Base-by-base conservation (phyloP, 2,113 vertebrate species). In the Clarias macrocephalus region DNA sequence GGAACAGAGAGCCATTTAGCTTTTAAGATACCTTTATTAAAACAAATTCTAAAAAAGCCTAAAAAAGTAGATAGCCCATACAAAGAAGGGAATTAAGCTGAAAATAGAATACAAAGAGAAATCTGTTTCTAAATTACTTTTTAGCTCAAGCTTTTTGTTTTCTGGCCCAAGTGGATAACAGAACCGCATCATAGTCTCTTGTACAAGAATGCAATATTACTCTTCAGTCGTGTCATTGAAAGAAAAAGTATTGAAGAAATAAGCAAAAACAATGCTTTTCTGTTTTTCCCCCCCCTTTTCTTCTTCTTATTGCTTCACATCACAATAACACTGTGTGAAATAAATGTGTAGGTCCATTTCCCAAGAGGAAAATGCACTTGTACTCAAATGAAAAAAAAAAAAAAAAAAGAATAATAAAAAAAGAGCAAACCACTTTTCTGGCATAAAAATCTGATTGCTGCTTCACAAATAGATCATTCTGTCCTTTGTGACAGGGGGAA, bases 241-340 rank as follows among this genome's bases (percentile, higher is more conserved):
- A 86, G 84, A 62, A 54, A 83, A 72, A 30, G 60, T 12, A 68
- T 80, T 42, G 60, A 62, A 70, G 62, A 88, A 60, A 85, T 60
- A 70, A 84, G 42, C 83, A 88, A 85, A 30, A 42, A 79, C 65
- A 87, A 87, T 25, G 2, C 37, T 62, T 83, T 65, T 56, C 57
- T 83, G 82, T 75, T 80, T 65, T 28, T 65, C 62, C 52, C 42
- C 1, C 9, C 30, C 33, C 33, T 37, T 37, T 63, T 59, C 2
- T 16, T 33, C 0, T n/a, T 76, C 0, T 57, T 65, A 54, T 66
- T 54, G 65, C 79, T 73, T 82, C 77, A 82, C 30, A 62, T 56
- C 23, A 30, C 85, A 82, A 86, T 86, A 81, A 86, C 65, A 48
- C 18, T 72, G 79, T 80, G 79, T 73, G 79, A 54, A 82, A 82